Conservation (phyloP, 1,140 invertebrate genomes). For the Brachionus koreanus region DNA sequence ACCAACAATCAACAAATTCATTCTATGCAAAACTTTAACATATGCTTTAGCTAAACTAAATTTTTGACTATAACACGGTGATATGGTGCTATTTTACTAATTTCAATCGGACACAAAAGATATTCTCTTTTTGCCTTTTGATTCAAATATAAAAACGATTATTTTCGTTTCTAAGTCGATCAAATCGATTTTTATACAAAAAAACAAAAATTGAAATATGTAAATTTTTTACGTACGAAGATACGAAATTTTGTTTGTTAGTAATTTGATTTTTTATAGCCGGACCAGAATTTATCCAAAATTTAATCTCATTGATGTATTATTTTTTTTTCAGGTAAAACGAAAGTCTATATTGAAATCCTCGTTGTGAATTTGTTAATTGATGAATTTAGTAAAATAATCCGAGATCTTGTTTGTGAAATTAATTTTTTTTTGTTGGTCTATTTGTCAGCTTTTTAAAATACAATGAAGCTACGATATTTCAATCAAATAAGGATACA, state of each 20-base stretch:
- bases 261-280: background rate
- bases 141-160: background rate
- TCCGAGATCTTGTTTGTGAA: background rate
- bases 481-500: background rate
- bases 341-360: background rate
- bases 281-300: background rate
- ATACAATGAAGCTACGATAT: background rate
- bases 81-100: background rate
- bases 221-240: background rate
- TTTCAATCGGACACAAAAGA: background rate
- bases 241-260: background rate
- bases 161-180: background rate
- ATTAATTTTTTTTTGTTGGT: background rate
- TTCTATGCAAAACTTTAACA: background rate
- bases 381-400: background rate
- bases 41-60: slow-evolving; percentile 2
- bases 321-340: background rate
- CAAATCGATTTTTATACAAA: slow-evolving; percentile 15
- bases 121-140: background rate
- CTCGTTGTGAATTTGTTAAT: background rate
- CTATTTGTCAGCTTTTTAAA: background rate
- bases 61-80: background rate
- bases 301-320: background rate
- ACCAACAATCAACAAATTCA: background rate
- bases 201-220: background rate